Conservation (phyloP, 2,888 invertebrate species). For the Nephrotoma guestfalica region DNA sequence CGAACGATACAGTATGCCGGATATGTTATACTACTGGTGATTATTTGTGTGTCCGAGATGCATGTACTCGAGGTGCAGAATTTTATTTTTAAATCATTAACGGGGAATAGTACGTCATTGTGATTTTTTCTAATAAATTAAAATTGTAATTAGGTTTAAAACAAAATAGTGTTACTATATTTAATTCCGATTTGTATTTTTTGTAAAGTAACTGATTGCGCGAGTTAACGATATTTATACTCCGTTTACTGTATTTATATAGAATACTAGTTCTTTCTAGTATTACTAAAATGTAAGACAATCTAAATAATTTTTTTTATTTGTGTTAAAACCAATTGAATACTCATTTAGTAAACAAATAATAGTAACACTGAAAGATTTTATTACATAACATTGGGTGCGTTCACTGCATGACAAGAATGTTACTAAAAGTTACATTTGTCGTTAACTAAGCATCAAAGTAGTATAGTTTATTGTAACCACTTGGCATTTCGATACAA, state of each 20-base stretch:
- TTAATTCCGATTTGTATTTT: background rate
- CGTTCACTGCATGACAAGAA: no score
- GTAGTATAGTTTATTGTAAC: no score
- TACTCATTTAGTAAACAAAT: background rate
- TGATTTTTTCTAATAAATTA: constrained; percentile 20
- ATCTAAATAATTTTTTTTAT: background rate
- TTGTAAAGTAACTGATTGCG: background rate
- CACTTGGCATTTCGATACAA: no score
- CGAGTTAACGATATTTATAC: background rate
- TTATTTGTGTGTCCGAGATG: constrained; percentile 56
- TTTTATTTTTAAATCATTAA: constrained; percentile 36
- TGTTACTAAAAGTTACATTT: no score
- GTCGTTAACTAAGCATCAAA: no score
- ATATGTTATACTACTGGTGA: constrained; percentile 49
- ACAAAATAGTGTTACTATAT: background rate
- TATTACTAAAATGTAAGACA: background rate
- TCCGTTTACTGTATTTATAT: background rate
- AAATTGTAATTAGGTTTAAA: background rate
- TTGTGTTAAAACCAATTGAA: background rate
- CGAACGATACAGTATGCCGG: constrained; percentile 54
- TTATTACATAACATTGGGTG: background rate
- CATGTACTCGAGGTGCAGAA: constrained; percentile 47
- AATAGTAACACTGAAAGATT: background rate
- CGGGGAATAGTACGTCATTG: constrained; percentile 30
- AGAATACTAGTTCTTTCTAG: background rate